phyloP scores from a whole-genome alignment of 2,888 invertebrate species.

The Homarus gammarus region DNA sequence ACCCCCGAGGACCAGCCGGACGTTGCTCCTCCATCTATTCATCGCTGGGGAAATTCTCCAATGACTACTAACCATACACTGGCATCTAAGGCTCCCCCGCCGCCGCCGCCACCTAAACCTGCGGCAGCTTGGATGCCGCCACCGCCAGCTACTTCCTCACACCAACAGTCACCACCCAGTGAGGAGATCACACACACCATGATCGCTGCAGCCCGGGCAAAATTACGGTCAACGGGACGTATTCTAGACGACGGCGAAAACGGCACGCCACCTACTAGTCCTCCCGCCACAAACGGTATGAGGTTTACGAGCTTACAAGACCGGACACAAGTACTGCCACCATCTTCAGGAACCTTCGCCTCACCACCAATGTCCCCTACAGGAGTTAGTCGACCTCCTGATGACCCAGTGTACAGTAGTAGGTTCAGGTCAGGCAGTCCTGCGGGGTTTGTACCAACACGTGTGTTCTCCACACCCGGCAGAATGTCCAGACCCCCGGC shows the following conservation, averaged over 20 bases:
- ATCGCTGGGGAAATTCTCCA: slow-evolving; percentile 52
- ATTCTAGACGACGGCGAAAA: slow-evolving; percentile 70
- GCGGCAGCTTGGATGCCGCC: slow-evolving; percentile 53
- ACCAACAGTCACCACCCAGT: slow-evolving; percentile 28
- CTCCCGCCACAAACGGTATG: slow-evolving; percentile 29
- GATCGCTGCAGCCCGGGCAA: slow-evolving; percentile 68
- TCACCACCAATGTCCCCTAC: slow-evolving; percentile 55
- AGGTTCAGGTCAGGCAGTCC: slow-evolving; percentile 72
- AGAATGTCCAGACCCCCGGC: slow-evolving; percentile 17
- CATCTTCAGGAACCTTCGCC: slow-evolving; percentile 35
- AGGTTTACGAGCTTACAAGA: slow-evolving; percentile 37
- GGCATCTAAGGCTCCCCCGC: slow-evolving; percentile 58
- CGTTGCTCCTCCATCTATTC: slow-evolving; percentile 40
- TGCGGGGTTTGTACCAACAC: slow-evolving; percentile 33
- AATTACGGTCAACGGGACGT: slow-evolving; percentile 71
- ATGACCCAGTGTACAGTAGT: slow-evolving; percentile 70
- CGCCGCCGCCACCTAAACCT: slow-evolving; percentile 73
- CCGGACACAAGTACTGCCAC: slow-evolving; percentile 21
- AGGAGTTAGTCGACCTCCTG: not conserved
- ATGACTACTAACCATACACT: slow-evolving; percentile 18
- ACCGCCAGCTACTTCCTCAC: slow-evolving; percentile 21
- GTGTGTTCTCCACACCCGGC: slow-evolving; percentile 51
- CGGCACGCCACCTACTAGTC: slow-evolving; percentile 53
- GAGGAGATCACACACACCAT: slow-evolving; percentile 67
- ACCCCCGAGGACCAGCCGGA: slow-evolving; percentile 65